Evolutionary conservation across 37 sponge, comb jelly and placozoan species (phyloP), one percentile per base, ranked within the genome.

Genomic region (Dysidea cf. avara): DNA sequence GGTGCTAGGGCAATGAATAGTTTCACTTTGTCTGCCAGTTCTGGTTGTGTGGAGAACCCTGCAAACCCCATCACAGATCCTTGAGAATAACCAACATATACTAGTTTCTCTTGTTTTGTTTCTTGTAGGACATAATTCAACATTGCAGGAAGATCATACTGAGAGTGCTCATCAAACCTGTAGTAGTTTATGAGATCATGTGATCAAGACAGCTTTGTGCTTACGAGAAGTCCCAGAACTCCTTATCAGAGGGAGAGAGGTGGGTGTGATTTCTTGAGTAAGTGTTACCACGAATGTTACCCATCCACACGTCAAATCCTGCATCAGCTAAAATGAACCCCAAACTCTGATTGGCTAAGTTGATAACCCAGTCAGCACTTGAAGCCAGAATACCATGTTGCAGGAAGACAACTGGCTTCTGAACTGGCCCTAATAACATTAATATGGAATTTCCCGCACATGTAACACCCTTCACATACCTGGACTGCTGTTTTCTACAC

Each of bases 271-370:
- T 88, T 1, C 71, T 64, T 2, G 96, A 94, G 84, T 97, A 97
- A 16, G 87, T 88, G 77, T 97, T 97, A 2, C 99, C 99, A 30
- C 99, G 59, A 6, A 94, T 71, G 52, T 97, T 97, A 2, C 97
- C 97, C 75, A 97, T 50, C 99, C 99, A 97, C 37, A 97, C 99
- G 77, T 97, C 99, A 76, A 77, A 94, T 28, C 99, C 99, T 24
- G 75, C 81, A 61, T 97, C 99, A 11, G 99, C 92, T 46, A 88
- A 63, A 46, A 96, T 79, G 52, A 71, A 96, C 1, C 69, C 97
- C 24, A 96, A 59, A 33, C 91, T 81, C 68, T 96, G 76, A n/a
- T 86, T 83, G 22, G 67, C 81, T 48, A 80, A 57, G 50, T 96
- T 96, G 31, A 74, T 78, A 18, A 96, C 64, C 94, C 94, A 96